Percentiles rank a stretch among this genome's conserved stretches.
These are phyloP conservation scores for Neolamprologus sp. DNA, from an alignment of 2,113 vertebrate genomes.

Conservation along the genomic window DNA sequence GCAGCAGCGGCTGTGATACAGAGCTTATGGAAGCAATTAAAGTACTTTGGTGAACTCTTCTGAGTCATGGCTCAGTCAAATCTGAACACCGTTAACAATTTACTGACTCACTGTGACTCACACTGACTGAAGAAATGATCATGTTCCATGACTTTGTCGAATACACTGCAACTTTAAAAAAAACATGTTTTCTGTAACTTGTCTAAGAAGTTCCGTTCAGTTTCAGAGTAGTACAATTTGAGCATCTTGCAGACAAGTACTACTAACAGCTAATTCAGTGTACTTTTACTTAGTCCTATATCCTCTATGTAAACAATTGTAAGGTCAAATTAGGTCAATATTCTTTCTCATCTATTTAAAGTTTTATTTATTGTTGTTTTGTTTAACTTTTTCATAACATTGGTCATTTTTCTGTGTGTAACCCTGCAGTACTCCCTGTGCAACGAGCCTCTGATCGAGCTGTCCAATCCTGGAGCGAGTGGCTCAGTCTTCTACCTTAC, in stretches of 20 bases:
- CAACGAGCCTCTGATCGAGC: conserved; percentile 94
- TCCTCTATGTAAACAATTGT: not conserved
- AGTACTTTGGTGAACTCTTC: not conserved
- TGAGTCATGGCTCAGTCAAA: not conserved
- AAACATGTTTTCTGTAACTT: not conserved
- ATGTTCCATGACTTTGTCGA: not conserved
- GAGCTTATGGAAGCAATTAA: not conserved
- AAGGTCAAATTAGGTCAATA: not conserved
- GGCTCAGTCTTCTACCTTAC: conserved; percentile 98
- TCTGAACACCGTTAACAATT: not conserved
- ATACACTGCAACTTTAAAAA: not conserved
- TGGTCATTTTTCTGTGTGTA: not conserved
- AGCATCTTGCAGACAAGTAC: fast-evolving
- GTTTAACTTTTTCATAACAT: not conserved
- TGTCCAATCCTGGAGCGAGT: conserved; percentile 95
- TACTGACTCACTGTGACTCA: not conserved
- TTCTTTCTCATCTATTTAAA: not conserved
- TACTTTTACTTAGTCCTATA: not conserved
- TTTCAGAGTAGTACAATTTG: not conserved
- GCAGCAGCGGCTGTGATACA: not conserved
- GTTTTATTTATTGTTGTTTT: not conserved
- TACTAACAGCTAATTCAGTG: fast-evolving
- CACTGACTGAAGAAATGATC: not conserved
- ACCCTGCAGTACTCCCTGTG: conserved; percentile 86
- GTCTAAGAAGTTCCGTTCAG: fast-evolving